These are phyloP conservation scores for Papilio polytes DNA, from an alignment of 1,140 invertebrate species.

Conservation along the genomic window DNA sequence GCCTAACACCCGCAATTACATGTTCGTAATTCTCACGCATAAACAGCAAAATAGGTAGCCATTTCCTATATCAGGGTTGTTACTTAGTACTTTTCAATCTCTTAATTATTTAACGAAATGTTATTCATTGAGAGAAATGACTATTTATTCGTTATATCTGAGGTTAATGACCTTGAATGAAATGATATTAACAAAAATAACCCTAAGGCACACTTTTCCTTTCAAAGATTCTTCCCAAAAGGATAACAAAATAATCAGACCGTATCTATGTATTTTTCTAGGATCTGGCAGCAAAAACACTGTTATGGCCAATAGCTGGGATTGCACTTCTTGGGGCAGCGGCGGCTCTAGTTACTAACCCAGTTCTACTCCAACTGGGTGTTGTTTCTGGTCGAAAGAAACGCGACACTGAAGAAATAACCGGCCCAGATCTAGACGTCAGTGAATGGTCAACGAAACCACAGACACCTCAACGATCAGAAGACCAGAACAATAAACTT, in stretches of 20 bases:
- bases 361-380: slow-evolving; percentile 90
- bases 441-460: slow-evolving; percentile 33
- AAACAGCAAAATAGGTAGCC: background rate
- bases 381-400: slow-evolving; percentile 85
- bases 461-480: slow-evolving; percentile 4
- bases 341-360: slow-evolving; percentile 90
- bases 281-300: slow-evolving; percentile 84
- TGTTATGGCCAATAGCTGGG: slow-evolving; percentile 90
- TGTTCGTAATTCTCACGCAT: background rate
- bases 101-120: too few species aligned
- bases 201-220: background rate
- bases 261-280: slow-evolving; percentile 51
- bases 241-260: too few species aligned
- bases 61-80: background rate
- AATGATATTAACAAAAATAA: too few species aligned
- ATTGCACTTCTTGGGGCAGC: slow-evolving; percentile 91
- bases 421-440: slow-evolving; percentile 46
- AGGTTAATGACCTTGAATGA: too few species aligned
- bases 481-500: slow-evolving; percentile 13
- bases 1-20: background rate
- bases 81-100: background rate
- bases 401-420: slow-evolving; percentile 67
- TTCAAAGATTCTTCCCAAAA: background rate
- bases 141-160: too few species aligned
- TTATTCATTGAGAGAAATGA: too few species aligned